Evolutionary conservation across 2,888 invertebrate genomes (phyloP).

Genomic region (Hyposoter dolosus): DNA sequence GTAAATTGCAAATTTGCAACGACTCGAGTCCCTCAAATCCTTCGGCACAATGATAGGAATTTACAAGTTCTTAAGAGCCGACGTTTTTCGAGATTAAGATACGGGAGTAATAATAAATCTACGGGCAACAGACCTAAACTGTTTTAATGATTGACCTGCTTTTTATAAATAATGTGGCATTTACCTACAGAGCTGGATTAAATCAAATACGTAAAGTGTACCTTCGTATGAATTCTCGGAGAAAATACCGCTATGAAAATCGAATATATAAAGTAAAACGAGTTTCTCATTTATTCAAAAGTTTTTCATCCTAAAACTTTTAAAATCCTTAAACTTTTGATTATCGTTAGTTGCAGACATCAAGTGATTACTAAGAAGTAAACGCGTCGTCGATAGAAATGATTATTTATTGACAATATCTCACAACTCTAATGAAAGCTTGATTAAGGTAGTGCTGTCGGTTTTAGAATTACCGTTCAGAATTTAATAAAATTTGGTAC

Average conservation of each 20-base stretch:
- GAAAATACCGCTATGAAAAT: constrained; percentile 16
- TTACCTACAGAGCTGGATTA: constrained; percentile 13
- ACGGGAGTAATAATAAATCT: constrained; percentile 38
- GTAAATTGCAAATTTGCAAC: neutral
- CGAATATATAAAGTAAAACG: constrained; percentile 9
- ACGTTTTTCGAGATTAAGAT: constrained; percentile 27
- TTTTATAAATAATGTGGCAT: constrained; percentile 44
- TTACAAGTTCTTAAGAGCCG: constrained; percentile 11
- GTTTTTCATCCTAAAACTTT: constrained; percentile 11
- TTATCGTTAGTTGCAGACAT: neutral
- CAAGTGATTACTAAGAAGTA: neutral
- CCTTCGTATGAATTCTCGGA: neutral
- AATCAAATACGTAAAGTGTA: constrained; percentile 21
- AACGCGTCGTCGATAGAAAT: neutral
- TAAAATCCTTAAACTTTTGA: no score
- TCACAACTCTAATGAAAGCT: neutral
- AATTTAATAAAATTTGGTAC: no score
- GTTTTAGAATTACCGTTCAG: no score
- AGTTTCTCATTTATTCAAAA: constrained; percentile 31
- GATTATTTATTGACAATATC: neutral
- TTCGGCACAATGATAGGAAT: constrained; percentile 14
- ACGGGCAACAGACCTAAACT: constrained; percentile 49
- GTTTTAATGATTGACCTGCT: constrained; percentile 50
- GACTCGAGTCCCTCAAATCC: constrained; percentile 3
- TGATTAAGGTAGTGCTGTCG: neutral